These are phyloP conservation scores for Noctua janthe DNA, from an alignment of 2,888 invertebrate genomes.

Conservation along the genomic window DNA sequence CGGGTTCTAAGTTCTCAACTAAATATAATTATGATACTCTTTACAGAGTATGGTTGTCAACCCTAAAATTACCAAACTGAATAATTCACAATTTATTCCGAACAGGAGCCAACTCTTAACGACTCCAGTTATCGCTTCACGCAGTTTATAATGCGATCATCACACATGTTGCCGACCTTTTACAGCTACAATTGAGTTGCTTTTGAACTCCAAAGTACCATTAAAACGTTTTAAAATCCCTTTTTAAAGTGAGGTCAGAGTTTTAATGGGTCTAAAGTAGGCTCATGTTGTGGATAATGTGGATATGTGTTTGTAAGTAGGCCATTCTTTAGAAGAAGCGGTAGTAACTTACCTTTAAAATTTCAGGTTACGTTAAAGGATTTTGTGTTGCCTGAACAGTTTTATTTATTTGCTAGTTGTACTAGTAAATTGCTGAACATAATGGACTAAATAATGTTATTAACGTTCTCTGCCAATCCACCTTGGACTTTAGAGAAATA, in stretches of 20 bases:
- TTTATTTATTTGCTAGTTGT: constrained; percentile 5
- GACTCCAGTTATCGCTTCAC: constrained; percentile 37
- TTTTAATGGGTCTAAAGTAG: constrained; percentile 60
- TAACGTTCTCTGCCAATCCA: background rate
- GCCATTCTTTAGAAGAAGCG: constrained; percentile 5
- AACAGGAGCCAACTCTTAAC: constrained; percentile 52
- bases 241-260: constrained; percentile 63
- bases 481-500: too few species aligned
- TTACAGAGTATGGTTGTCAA: background rate
- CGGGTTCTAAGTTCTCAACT: too few species aligned
- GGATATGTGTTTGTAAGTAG: constrained; percentile 26
- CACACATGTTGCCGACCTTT: constrained; percentile 55
- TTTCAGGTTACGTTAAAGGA: constrained; percentile 1
- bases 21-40: too few species aligned
- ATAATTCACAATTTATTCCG: constrained; percentile 56
- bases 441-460: too few species aligned
- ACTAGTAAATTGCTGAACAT: background rate
- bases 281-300: constrained; percentile 26
- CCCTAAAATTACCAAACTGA: constrained; percentile 23
- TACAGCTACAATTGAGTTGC: constrained; percentile 56
- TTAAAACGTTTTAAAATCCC: constrained; percentile 63
- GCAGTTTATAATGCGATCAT: constrained; percentile 57
- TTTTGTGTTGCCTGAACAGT: background rate
- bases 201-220: constrained; percentile 62
- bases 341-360: constrained; percentile 24